Evolutionary conservation across 1,140 invertebrate genomes (phyloP).

Genomic region (Cheumatopsyche charites): DNA sequence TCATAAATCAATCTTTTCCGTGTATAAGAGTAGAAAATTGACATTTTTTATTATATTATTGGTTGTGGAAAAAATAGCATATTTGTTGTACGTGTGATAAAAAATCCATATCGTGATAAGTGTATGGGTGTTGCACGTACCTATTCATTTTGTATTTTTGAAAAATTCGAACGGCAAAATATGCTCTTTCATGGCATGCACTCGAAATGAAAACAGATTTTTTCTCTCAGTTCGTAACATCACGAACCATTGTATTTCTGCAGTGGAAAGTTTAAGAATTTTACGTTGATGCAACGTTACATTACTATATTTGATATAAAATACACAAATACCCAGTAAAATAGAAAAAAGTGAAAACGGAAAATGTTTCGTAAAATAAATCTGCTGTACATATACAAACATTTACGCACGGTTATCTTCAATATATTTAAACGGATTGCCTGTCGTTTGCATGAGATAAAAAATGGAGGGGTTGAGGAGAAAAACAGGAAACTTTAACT

Average conservation of each 20-base stretch:
- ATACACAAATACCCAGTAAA: background rate
- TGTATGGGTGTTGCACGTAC: background rate
- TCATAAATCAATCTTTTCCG: constrained; percentile 21
- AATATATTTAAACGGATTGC: constrained; percentile 25
- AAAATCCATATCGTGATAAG: background rate
- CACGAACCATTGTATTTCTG: background rate
- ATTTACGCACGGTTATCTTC: constrained; percentile 16
- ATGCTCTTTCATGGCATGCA: background rate
- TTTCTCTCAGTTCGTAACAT: background rate
- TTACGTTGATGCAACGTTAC: background rate
- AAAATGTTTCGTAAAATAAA: constrained; percentile 7
- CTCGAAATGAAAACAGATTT: background rate
- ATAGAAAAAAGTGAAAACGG: background rate
- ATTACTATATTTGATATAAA: too few relatives aligned
- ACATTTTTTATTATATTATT: constrained; percentile 1
- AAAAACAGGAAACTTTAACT: constrained; percentile 25
- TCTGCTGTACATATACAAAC: background rate
- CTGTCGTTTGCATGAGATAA: constrained; percentile 28
- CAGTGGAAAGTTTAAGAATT: background rate
- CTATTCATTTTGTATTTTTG: background rate
- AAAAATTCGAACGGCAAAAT: background rate
- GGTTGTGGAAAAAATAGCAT: background rate
- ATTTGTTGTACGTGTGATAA: background rate
- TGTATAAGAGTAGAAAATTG: background rate
- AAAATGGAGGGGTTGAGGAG: background rate